Evolutionary conservation across 2,113 vertebrate genomes (phyloP).

Genomic region (Oreochromis spilurus): DNA sequence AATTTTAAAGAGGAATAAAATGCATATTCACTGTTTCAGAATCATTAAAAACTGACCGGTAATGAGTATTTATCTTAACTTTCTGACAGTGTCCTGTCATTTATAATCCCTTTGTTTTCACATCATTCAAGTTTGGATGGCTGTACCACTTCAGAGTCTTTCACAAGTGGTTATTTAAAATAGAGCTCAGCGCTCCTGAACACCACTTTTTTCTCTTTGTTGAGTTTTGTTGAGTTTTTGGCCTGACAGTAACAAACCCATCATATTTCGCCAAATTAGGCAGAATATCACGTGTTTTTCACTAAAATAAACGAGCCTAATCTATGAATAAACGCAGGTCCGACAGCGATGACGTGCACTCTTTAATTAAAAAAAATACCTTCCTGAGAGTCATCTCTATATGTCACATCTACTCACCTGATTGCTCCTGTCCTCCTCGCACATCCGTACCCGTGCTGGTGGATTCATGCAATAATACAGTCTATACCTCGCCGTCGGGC

Average conservation of each 20-base stretch:
- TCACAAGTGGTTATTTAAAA: not conserved
- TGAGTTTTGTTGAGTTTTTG: not conserved
- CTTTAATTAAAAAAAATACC: not conserved
- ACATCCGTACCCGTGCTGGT: not conserved
- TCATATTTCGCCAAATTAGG: not conserved
- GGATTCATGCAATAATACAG: not conserved
- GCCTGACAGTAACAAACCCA: not conserved
- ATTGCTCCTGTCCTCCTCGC: not conserved
- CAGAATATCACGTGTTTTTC: not conserved
- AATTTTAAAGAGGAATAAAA: not conserved
- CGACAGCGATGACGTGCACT: not conserved
- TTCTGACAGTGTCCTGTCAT: not conserved
- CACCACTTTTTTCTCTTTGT: not conserved
- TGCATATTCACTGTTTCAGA: not conserved
- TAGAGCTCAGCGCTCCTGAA: not conserved
- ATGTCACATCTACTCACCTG: not conserved
- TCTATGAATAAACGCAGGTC: not conserved
- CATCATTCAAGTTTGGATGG: not conserved
- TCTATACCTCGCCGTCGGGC: not conserved
- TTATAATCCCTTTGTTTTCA: not conserved
- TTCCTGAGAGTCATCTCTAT: not conserved
- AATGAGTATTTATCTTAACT: not conserved
- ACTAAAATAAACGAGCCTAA: not conserved
- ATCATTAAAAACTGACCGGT: not conserved
- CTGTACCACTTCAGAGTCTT: not conserved